These are phyloP conservation scores for Tinea trinotella DNA, from an alignment of 2,888 invertebrate species.

Conservation along the genomic window DNA sequence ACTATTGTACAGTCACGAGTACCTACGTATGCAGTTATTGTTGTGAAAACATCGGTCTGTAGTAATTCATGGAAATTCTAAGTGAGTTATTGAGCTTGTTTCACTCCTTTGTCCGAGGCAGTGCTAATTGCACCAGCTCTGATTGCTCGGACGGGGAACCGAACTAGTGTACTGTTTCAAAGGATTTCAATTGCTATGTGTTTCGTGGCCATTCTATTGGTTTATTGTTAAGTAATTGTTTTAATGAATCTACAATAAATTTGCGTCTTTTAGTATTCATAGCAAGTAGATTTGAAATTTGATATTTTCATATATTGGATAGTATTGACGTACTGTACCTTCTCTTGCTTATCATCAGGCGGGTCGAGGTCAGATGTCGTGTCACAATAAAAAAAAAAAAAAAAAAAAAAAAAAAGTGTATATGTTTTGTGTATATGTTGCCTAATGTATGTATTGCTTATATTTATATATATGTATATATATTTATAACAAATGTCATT, in stretches of 20 bases:
- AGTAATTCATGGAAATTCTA: slow-evolving; percentile 3
- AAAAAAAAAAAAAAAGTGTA: too few species aligned
- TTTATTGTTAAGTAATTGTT: background rate
- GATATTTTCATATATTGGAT: too few species aligned
- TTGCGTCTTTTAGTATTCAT: too few species aligned
- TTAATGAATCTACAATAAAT: background rate
- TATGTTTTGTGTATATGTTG: too few species aligned
- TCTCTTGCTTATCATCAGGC: too few species aligned
- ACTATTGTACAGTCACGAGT: background rate
- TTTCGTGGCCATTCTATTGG: slow-evolving; percentile 1
- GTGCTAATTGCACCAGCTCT: slow-evolving; percentile 5
- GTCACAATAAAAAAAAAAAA: too few species aligned
- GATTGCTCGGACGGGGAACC: slow-evolving; percentile 7
- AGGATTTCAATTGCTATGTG: background rate
- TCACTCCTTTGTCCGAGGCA: slow-evolving; percentile 12
- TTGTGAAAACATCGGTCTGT: background rate
- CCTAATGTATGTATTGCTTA: too few species aligned
- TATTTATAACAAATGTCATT: too few species aligned
- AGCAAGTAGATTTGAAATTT: too few species aligned
- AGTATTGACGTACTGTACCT: too few species aligned
- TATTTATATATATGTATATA: too few species aligned
- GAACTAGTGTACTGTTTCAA: slow-evolving; percentile 10
- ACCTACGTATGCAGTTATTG: background rate
- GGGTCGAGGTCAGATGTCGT: too few species aligned
- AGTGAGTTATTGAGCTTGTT: slow-evolving; percentile 6